A percentile compares a stretch with the other conserved stretches of the same genome.
phyloP scores from a whole-genome alignment of 1,140 invertebrate species.

The Scaptomyza pallida region DNA sequence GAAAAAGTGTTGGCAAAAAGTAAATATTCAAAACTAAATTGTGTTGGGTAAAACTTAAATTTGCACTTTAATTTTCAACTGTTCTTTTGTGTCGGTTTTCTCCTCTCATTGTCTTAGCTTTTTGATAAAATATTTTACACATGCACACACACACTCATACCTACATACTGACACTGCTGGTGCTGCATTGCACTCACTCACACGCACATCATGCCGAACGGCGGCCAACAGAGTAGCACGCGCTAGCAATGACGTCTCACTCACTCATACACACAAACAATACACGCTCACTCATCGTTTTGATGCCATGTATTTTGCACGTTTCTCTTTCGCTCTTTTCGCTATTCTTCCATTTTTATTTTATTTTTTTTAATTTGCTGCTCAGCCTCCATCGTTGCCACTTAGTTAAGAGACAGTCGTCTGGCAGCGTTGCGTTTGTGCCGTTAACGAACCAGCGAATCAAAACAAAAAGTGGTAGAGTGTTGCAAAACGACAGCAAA shows the following conservation, averaged over 20 bases:
- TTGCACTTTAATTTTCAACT: constrained; percentile 61
- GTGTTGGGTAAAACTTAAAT: constrained; percentile 59
- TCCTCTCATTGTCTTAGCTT: constrained; percentile 73
- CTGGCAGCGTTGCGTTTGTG: constrained; percentile 31
- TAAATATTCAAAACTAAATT: constrained; percentile 22
- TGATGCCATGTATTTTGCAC: constrained; percentile 54
- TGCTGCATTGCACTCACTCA: constrained; percentile 55
- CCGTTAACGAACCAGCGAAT: constrained; percentile 58
- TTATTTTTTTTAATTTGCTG: constrained; percentile 41
- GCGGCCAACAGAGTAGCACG: constrained; percentile 40
- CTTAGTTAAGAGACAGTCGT: constrained; percentile 50
- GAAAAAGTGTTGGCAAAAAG: constrained; percentile 24
- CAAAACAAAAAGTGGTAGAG: constrained; percentile 70
- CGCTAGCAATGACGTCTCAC: constrained; percentile 47
- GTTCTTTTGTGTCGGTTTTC: constrained; percentile 50
- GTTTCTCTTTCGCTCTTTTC: constrained; percentile 44
- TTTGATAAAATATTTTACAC: constrained; percentile 76
- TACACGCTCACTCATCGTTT: constrained; percentile 20
- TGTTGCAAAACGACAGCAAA: constrained; percentile 37
- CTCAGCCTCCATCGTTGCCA: constrained; percentile 58
- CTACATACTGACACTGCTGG: constrained; percentile 16
- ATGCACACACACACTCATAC: constrained; percentile 45
- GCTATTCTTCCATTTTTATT: constrained; percentile 35
- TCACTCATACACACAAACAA: constrained; percentile 24
- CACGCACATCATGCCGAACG: constrained; percentile 36